Percentiles rank a stretch among this genome's conserved stretches.
These are phyloP conservation scores for Tuberolachnus salignus DNA, from an alignment of 2,888 invertebrate species.

Conservation along the genomic window DNA sequence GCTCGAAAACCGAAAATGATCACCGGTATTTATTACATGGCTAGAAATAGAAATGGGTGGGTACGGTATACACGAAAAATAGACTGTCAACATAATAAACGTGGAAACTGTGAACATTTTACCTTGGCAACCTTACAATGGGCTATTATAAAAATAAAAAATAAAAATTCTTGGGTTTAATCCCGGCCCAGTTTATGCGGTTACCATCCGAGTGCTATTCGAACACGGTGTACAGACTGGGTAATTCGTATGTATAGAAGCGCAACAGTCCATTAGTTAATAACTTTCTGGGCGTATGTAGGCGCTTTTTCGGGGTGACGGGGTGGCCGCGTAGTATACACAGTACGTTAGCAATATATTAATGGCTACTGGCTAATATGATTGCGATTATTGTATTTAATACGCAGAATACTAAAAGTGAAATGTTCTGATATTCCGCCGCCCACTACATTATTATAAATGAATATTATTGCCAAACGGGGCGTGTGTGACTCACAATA, in stretches of 20 bases:
- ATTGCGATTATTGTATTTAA: constrained; percentile 2
- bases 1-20: no score
- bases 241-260: constrained; percentile 10
- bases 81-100: no score
- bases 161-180: no score
- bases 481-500: no score
- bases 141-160: no score
- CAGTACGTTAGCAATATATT: constrained; percentile 17
- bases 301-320: background rate
- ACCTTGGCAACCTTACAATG: no score
- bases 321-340: background rate
- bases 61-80: no score
- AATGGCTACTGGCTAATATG: constrained; percentile 19
- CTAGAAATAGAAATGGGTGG: no score
- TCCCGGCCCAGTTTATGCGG: no score
- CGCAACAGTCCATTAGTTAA: constrained; percentile 40
- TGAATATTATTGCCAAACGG: background rate
- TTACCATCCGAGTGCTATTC: constrained; percentile 17
- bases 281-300: constrained; percentile 15
- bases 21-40: no score
- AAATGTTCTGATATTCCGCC: background rate
- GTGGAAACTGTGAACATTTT: no score
- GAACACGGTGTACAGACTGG: background rate
- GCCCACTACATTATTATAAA: background rate
- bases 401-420: background rate